A percentile compares a stretch with the other conserved stretches of the same genome.
Conservation (phyloP, 1,140 invertebrate species). For the Solen grandis region DNA sequence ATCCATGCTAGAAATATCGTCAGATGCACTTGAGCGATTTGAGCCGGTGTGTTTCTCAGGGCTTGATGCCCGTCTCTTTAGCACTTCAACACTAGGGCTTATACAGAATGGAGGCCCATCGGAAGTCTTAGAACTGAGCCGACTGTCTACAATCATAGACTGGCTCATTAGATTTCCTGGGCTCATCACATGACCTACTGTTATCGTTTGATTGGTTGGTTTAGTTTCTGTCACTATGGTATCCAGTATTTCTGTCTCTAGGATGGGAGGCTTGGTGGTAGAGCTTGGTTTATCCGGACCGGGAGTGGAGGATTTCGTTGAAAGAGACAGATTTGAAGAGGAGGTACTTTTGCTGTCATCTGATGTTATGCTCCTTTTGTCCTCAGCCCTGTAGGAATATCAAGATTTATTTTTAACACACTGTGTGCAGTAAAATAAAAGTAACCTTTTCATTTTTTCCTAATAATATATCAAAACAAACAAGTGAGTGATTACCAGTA, state of each 20-base stretch:
- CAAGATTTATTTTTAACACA: conserved; percentile 3
- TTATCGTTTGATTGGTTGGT: background rate
- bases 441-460: too few species aligned
- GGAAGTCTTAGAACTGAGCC: conserved; percentile 65
- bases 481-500: too few species aligned
- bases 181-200: background rate
- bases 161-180: conserved; percentile 46
- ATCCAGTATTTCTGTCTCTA: conserved; percentile 45
- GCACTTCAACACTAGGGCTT: conserved; percentile 58
- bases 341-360: conserved; percentile 57
- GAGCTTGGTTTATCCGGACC: conserved; percentile 12
- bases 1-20: conserved; percentile 79
- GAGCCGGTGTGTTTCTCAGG: conserved; percentile 51
- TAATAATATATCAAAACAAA: too few species aligned
- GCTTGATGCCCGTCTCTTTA: conserved; percentile 55
- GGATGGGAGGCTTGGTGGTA: conserved; percentile 1
- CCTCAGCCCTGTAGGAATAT: conserved; percentile 64
- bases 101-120: conserved; percentile 23
- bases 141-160: conserved; percentile 35
- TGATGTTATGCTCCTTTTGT: conserved; percentile 59
- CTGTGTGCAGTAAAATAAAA: too few species aligned
- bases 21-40: conserved; percentile 58
- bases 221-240: background rate
- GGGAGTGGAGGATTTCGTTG: conserved; percentile 21
- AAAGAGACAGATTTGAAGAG: conserved; percentile 36